Evolutionary conservation across 2,797 vertebrate species (phyloP).

Genomic region (Ctenosaura bakeri): DNA sequence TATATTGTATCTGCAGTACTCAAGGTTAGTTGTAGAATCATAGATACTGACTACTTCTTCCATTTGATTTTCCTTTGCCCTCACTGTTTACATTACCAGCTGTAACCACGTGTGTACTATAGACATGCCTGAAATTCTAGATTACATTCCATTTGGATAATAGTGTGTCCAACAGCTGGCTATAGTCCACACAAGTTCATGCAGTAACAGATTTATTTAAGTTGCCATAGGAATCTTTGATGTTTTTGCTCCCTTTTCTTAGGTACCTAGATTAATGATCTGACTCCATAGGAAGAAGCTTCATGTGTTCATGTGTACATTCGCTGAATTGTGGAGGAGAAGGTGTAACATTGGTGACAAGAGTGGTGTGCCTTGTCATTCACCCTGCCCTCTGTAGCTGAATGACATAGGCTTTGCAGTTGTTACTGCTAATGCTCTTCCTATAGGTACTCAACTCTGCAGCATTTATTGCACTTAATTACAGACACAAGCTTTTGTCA

Average conservation of each 20-base stretch:
- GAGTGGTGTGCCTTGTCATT: neutral
- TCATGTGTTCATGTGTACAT: neutral
- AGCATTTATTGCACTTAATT: slow-evolving; percentile 18
- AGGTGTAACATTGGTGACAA: neutral
- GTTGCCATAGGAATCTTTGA: neutral
- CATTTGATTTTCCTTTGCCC: neutral
- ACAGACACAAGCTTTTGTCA: accelerated
- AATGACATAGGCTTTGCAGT: neutral
- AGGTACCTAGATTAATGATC: neutral
- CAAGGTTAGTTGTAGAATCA: neutral
- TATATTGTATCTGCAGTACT: neutral
- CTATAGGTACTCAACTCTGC: neutral
- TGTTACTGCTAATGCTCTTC: neutral
- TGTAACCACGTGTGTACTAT: neutral
- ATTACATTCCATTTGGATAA: neutral
- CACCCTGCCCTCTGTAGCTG: neutral
- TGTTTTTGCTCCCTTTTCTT: neutral
- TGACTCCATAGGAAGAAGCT: neutral
- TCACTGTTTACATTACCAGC: neutral
- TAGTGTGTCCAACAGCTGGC: neutral
- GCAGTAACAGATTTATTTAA: neutral
- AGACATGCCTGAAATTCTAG: neutral
- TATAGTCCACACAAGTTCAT: neutral
- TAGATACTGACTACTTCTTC: neutral
- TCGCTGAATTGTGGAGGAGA: neutral